Conservation (phyloP, 2,888 invertebrate genomes). For the Dinocampus coccinellae region DNA sequence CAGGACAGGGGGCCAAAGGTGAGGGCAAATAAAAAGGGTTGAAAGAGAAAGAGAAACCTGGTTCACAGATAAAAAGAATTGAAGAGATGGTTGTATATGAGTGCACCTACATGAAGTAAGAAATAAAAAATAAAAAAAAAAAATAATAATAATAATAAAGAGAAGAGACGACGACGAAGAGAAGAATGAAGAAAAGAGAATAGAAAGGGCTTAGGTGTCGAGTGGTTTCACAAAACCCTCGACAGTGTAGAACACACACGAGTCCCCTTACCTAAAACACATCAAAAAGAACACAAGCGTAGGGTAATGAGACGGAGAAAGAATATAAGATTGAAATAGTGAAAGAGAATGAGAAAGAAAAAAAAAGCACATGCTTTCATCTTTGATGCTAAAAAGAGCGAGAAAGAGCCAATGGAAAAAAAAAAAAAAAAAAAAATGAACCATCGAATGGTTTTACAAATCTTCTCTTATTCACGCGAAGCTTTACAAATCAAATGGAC, state of each 20-base stretch:
- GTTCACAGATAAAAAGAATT: background rate
- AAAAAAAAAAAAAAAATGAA: slow-evolving; percentile 25
- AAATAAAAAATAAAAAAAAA: background rate
- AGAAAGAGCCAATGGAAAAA: slow-evolving; percentile 16
- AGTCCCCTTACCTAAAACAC: slow-evolving; percentile 34
- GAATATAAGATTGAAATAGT: too few species aligned
- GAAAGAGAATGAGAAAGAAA: slow-evolving; percentile 9
- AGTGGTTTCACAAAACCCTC: slow-evolving; percentile 29
- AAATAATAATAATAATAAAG: too few species aligned
- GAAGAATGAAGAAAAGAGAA: slow-evolving; percentile 28
- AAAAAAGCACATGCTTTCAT: slow-evolving; percentile 21
- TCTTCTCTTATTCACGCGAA: slow-evolving; percentile 45
- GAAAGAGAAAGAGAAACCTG: background rate
- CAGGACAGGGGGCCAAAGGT: too few species aligned
- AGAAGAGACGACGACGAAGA: too few species aligned
- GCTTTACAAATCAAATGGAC: slow-evolving; percentile 48
- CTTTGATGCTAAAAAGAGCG: slow-evolving; percentile 17
- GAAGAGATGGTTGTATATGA: background rate
- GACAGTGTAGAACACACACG: slow-evolving; percentile 35
- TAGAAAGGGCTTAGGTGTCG: slow-evolving; percentile 32
- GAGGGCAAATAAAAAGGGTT: too few species aligned
- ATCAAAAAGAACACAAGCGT: slow-evolving; percentile 25
- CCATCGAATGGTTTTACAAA: slow-evolving; percentile 44
- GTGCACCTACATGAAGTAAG: background rate
- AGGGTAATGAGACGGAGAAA: slow-evolving; percentile 7